A percentile compares a stretch with the other conserved stretches of the same genome.
These are phyloP conservation scores for Nematopogon swammerdamellus DNA, from an alignment of 2,888 invertebrate genomes.

Conservation along the genomic window DNA sequence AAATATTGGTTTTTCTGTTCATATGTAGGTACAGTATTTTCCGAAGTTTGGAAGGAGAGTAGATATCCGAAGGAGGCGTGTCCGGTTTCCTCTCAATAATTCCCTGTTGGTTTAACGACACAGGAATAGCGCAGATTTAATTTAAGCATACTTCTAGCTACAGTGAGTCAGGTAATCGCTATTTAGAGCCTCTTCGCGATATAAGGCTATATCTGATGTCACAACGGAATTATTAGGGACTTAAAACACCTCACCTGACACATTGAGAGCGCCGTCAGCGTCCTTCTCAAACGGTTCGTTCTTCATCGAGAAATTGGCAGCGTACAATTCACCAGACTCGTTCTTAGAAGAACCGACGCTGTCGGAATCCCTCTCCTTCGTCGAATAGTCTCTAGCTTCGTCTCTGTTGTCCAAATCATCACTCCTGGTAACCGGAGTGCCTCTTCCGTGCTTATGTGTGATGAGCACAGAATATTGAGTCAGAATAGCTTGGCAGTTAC, in stretches of 20 bases:
- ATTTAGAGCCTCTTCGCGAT: no score
- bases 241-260: slow-evolving; percentile 40
- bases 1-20: slow-evolving; percentile 12
- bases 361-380: slow-evolving; percentile 46
- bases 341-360: slow-evolving; percentile 32
- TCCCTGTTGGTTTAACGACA: no score
- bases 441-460: slow-evolving; percentile 49
- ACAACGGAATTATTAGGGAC: no score
- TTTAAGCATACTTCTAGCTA: no score
- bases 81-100: no score
- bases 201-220: no score
- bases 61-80: no score
- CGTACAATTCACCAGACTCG: slow-evolving; percentile 31
- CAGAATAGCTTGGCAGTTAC: slow-evolving; percentile 45
- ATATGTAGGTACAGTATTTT: neutral
- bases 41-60: neutral
- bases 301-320: slow-evolving; percentile 45
- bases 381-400: slow-evolving; percentile 51
- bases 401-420: slow-evolving; percentile 40
- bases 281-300: slow-evolving; percentile 43
- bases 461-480: slow-evolving; percentile 48
- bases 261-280: slow-evolving; percentile 26
- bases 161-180: no score
- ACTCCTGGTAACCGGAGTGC: slow-evolving; percentile 40
- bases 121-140: no score